Conservation (phyloP, 1,140 invertebrate genomes). For the Dolichoris vasculosae region DNA sequence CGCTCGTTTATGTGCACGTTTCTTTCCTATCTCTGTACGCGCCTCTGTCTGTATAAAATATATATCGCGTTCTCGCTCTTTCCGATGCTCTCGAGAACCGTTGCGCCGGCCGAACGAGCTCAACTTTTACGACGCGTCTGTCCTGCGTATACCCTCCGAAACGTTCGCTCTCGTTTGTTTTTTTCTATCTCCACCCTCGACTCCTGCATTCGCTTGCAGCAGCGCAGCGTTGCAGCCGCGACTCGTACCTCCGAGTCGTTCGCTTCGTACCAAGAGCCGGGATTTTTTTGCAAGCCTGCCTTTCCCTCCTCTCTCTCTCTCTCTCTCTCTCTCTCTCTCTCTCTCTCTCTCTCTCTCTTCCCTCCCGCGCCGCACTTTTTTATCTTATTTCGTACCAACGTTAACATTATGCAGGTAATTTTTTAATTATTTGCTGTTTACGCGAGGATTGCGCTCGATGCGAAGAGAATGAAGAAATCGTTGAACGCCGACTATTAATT, state of each 20-base stretch:
- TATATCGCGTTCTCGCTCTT: not conserved
- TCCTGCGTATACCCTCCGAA: slow-evolving; percentile 47
- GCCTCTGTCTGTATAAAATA: slow-evolving; percentile 10
- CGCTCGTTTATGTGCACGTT: slow-evolving; percentile 31
- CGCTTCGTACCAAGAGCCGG: slow-evolving; percentile 6
- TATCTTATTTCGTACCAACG: slow-evolving; percentile 20
- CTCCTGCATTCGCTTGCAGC: slow-evolving; percentile 50
- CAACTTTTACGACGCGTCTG: slow-evolving; percentile 54
- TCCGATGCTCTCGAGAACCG: slow-evolving; percentile 13
- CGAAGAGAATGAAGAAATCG: slow-evolving; percentile 22
- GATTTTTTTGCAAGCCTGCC: slow-evolving; percentile 15
- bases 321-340: not conserved
- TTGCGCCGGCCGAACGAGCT: slow-evolving; percentile 43
- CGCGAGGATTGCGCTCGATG: slow-evolving; percentile 34
- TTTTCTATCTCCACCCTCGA: slow-evolving; percentile 37
- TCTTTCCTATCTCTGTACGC: slow-evolving; percentile 38
- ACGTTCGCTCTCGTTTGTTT: not conserved
- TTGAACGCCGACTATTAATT: slow-evolving; percentile 37
- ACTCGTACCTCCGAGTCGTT: not conserved
- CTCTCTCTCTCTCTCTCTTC: not conserved
- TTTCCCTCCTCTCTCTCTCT: too few species aligned
- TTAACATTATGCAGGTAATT: slow-evolving; percentile 54
- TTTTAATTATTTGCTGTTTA: slow-evolving; percentile 50
- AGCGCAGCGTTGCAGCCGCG: slow-evolving; percentile 11
- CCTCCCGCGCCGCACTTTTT: not conserved